Conservation (phyloP, 35 echinoderm and acorn worm species). For the Ophiothrix spiculata region DNA sequence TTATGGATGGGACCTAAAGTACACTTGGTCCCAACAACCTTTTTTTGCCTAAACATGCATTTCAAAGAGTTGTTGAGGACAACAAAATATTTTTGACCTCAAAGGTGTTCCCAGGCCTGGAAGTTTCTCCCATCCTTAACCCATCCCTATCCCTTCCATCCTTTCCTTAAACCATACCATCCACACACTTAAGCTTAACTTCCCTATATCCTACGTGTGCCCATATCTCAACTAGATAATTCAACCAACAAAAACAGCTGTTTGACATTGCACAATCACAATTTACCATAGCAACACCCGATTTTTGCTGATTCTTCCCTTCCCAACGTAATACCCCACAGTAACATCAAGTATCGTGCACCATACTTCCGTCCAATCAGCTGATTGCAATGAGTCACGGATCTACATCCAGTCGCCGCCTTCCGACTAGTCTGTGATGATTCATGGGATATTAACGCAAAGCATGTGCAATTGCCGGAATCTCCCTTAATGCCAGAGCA, state of each 20-base stretch:
- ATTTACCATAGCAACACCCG: neutral
- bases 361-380: neutral
- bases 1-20: too few species aligned
- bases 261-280: neutral
- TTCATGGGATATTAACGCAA: constrained; percentile 1
- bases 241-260: neutral
- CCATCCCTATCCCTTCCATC: too few species aligned
- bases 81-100: too few species aligned
- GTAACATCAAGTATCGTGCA: constrained; percentile 12
- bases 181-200: neutral
- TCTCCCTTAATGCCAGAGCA: neutral
- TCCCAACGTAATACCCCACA: neutral
- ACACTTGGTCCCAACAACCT: too few species aligned
- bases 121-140: too few species aligned
- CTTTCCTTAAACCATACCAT: neutral
- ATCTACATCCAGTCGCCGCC: constrained; percentile 3
- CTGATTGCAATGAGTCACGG: neutral
- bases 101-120: too few species aligned
- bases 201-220: neutral
- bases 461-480: constrained; percentile 1
- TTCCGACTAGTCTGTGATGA: neutral
- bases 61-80: too few species aligned
- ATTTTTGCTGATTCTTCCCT: neutral
- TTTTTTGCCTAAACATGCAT: too few species aligned
- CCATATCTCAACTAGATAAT: neutral